Conservation (phyloP, 1,140 invertebrate genomes). For the Babylonia areolata region DNA sequence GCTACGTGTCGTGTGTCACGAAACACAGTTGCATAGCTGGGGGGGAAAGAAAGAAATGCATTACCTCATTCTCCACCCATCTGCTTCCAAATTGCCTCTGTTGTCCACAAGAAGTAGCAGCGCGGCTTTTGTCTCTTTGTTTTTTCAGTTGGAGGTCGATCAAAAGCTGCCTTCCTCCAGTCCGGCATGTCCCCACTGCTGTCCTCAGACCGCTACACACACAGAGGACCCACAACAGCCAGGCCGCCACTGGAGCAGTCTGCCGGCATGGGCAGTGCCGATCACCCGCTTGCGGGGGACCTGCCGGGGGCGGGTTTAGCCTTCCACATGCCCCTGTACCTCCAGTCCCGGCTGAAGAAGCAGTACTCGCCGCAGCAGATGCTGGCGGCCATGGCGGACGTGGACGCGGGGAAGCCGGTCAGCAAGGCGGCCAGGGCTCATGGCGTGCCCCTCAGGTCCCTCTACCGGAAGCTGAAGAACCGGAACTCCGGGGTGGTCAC, state of each 20-base stretch:
- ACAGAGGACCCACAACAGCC: no score
- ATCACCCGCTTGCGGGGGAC: neutral
- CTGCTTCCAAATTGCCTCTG: no score
- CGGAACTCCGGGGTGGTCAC: neutral
- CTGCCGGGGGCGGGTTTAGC: neutral
- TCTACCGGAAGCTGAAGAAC: slow-evolving; percentile 29
- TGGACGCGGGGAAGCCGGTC: slow-evolving; percentile 15
- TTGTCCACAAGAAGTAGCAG: neutral
- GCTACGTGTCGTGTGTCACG: no score
- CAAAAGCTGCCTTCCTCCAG: neutral
- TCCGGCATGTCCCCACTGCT: neutral
- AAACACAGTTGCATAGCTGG: no score
- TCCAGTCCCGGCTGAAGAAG: slow-evolving; percentile 1
- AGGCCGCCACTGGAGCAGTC: no score
- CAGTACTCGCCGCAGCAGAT: slow-evolving; percentile 24
- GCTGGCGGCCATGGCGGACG: slow-evolving; percentile 20
- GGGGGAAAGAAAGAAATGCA: no score
- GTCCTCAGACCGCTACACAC: neutral
- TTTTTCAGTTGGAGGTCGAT: neutral
- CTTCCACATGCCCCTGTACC: neutral
- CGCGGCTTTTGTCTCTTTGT: neutral
- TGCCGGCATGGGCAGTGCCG: neutral
- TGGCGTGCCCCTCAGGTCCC: slow-evolving; percentile 17
- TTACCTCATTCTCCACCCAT: no score
- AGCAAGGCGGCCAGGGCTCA: slow-evolving; percentile 7